phyloP scores from a whole-genome alignment of 2,113 vertebrate genomes.

The Xenopus tropicalis region DNA sequence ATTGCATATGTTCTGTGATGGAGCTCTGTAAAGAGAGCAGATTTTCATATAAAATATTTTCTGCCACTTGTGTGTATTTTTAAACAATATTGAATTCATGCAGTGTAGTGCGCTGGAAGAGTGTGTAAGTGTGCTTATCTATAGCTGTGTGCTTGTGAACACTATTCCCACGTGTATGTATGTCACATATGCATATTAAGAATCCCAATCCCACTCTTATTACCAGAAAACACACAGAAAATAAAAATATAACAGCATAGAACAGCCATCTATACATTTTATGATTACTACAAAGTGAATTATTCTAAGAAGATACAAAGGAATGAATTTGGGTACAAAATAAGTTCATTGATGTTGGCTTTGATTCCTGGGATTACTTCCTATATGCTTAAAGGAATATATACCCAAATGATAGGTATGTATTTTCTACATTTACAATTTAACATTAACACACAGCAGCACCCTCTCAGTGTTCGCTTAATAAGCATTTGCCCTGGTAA shows the following conservation, averaged over 20 bases:
- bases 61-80: conserved; percentile 14
- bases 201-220: neutral
- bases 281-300: too few species aligned
- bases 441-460: too few species aligned
- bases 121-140: conserved; percentile 4
- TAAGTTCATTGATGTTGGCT: too few species aligned
- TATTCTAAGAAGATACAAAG: too few species aligned
- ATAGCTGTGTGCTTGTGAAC: neutral
- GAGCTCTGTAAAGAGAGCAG: conserved; percentile 10
- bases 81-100: conserved; percentile 23
- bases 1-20: neutral
- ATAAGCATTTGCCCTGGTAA: too few species aligned
- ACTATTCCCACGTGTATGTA: conserved; percentile 8
- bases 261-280: neutral
- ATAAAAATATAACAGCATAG: neutral
- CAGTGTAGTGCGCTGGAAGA: conserved; percentile 16
- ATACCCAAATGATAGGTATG: too few species aligned
- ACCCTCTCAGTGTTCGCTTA: too few species aligned
- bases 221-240: neutral
- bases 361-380: too few species aligned
- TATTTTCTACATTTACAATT: too few species aligned
- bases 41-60: conserved; percentile 17
- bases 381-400: too few species aligned
- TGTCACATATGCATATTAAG: neutral
- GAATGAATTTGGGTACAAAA: too few species aligned